Percentiles rank a stretch among this genome's conserved stretches.
Evolutionary conservation across 64 coral and sea anemone genomes (phyloP).

Genomic region (Catalaphyllia jardinei): DNA sequence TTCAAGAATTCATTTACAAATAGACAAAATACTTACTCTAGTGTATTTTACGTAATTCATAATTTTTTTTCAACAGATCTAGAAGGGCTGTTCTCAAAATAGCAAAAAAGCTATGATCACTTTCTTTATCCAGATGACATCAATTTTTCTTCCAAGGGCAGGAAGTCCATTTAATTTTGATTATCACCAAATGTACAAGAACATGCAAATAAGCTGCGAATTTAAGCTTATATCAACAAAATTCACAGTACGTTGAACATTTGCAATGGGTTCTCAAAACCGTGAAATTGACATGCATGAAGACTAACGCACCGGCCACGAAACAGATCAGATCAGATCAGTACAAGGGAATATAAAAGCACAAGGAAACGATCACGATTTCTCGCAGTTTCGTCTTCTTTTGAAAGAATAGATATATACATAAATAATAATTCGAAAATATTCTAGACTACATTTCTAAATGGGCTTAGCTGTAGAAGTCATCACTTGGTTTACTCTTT

Average conservation of each 20-base stretch:
- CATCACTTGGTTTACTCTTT: background rate
- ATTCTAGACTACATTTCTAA: background rate
- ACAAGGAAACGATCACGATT: background rate
- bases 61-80: background rate
- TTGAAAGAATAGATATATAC: background rate
- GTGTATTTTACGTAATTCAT: background rate
- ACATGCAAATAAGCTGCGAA: conserved; percentile 24
- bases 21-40: background rate
- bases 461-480: background rate
- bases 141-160: background rate
- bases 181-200: background rate
- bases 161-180: conserved; percentile 23
- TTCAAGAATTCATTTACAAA: background rate
- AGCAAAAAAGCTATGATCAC: background rate
- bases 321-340: background rate
- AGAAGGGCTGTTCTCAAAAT: background rate
- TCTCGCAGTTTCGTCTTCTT: background rate
- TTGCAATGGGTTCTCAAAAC: background rate
- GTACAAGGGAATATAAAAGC: background rate
- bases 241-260: background rate
- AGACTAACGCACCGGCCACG: background rate
- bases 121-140: background rate
- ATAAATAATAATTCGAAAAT: too few species aligned
- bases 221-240: background rate
- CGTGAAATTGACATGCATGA: conserved; percentile 33